Percentiles rank a stretch among this genome's conserved stretches.
Evolutionary conservation across 2,888 invertebrate genomes (phyloP).

Genomic region (Pandemis cinnamomeana): DNA sequence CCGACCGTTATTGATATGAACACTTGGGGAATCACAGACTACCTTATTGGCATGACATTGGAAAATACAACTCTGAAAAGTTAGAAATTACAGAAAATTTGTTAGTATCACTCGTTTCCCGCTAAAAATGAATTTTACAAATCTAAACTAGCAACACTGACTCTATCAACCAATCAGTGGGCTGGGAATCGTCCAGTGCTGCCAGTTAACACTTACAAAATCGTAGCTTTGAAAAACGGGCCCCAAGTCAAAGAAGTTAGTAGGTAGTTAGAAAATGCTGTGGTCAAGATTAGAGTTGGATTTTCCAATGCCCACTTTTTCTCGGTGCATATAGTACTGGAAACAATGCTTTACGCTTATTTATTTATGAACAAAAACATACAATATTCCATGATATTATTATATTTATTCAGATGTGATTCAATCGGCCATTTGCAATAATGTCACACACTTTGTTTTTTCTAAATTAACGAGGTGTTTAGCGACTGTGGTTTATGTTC

Average conservation of each 20-base stretch:
- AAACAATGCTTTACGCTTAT: background rate
- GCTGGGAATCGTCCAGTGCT: no score
- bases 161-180: no score
- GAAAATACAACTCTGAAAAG: slow-evolving; percentile 32
- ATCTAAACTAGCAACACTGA: no score
- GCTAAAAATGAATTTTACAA: no score
- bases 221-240: no score
- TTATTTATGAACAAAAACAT: background rate
- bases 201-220: no score
- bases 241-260: slow-evolving; percentile 26
- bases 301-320: slow-evolving; percentile 24
- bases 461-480: no score
- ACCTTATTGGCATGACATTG: slow-evolving; percentile 47
- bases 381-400: no score
- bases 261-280: slow-evolving; percentile 1
- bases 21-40: slow-evolving; percentile 65
- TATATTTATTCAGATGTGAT: no score
- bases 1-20: slow-evolving; percentile 58
- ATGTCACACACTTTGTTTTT: no score
- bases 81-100: slow-evolving; percentile 13
- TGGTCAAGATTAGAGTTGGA: background rate
- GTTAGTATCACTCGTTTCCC: background rate
- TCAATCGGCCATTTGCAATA: no score
- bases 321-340: background rate
- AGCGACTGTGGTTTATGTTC: no score